Conservation (phyloP, 2,888 invertebrate species). For the Epinotia bilunana region DNA sequence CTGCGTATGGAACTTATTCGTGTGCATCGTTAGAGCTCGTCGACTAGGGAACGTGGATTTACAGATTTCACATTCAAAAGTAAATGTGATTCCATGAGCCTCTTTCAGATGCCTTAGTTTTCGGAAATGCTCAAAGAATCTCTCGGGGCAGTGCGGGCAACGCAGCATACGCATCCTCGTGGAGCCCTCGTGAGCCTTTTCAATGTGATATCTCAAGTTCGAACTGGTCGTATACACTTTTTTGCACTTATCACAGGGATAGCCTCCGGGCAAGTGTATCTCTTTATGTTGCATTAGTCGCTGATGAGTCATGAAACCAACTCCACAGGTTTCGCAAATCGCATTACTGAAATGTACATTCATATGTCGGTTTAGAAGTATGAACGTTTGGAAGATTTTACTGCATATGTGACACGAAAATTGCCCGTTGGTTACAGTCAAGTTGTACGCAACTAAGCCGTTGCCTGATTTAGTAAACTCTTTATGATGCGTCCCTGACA, state of each 20-base stretch:
- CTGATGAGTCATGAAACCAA: slow-evolving; percentile 71
- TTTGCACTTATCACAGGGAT: slow-evolving; percentile 72
- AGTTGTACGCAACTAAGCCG: slow-evolving; percentile 66
- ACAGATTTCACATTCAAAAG: slow-evolving; percentile 68
- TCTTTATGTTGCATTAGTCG: slow-evolving; percentile 69
- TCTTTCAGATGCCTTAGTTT: slow-evolving; percentile 74
- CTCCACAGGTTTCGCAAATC: slow-evolving; percentile 72
- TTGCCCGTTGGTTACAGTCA: slow-evolving; percentile 61
- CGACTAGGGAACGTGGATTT: slow-evolving; percentile 64
- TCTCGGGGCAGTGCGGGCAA: slow-evolving; percentile 68
- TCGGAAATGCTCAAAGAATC: slow-evolving; percentile 69
- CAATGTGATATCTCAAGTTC: slow-evolving; percentile 68
- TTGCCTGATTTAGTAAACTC: slow-evolving; percentile 66
- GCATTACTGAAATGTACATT: slow-evolving; percentile 74
- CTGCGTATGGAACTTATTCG: slow-evolving; percentile 67
- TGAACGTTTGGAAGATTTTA: slow-evolving; percentile 69
- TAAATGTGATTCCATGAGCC: slow-evolving; percentile 66
- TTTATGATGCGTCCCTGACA: slow-evolving; percentile 57
- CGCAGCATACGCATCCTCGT: slow-evolving; percentile 65
- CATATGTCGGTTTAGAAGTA: slow-evolving; percentile 73
- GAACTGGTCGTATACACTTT: slow-evolving; percentile 78
- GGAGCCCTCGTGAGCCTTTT: slow-evolving; percentile 66
- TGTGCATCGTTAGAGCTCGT: slow-evolving; percentile 68
- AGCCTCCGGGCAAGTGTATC: slow-evolving; percentile 68
- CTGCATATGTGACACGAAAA: slow-evolving; percentile 67